Evolutionary conservation across 2,888 invertebrate genomes (phyloP), one percentile per base, ranked within the genome.

Genomic region (Phaonia tiefii): DNA sequence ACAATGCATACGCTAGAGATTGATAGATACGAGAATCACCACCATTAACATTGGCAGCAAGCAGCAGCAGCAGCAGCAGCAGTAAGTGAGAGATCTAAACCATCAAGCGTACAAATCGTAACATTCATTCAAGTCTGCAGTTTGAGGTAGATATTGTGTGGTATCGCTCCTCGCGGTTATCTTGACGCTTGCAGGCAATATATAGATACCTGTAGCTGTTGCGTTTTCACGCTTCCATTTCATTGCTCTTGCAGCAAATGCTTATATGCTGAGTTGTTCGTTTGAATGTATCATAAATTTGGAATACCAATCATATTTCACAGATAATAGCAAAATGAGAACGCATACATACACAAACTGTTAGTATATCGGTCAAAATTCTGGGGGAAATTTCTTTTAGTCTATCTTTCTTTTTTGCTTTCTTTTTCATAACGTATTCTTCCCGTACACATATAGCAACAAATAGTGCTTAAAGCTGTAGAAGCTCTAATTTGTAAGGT

Each of bases 291-390:
- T 60, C 37, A 31, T 58, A 60, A 39, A 60, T 60, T 39, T 17
- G 60, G 20, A 60, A 37, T 17, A 37, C 15, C 60, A 60, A 60
- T 60, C 37, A 37, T 60, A 37, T 60, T 60, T 60, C 17, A 60
- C 60, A 60, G 17, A 60, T 37, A 60, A 37, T 60, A 60, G 60
- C 60, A 39, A 60, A 60, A 39, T 60, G 60, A 60, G 60, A 60
- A 60, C 60, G 39, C 20, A 17, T 39, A 37, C 60, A 60, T 8
- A 37, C 37, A 37, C 39, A 60, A 26, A 15, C 49, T 37, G 58
- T 37, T 3, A 2, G n/a, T 11, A 60, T 60, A 39, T 37, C 31
- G 39, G 37, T 15, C 37, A 60, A 31, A 60, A 60, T 60, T 60
- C 37, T 60, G 37, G 37, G 39, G 60, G 39, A 60, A 37, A 39